A percentile compares a stretch with the other conserved stretches of the same genome.
Conservation (phyloP, 2,888 invertebrate species). For the Trilocha varians region DNA sequence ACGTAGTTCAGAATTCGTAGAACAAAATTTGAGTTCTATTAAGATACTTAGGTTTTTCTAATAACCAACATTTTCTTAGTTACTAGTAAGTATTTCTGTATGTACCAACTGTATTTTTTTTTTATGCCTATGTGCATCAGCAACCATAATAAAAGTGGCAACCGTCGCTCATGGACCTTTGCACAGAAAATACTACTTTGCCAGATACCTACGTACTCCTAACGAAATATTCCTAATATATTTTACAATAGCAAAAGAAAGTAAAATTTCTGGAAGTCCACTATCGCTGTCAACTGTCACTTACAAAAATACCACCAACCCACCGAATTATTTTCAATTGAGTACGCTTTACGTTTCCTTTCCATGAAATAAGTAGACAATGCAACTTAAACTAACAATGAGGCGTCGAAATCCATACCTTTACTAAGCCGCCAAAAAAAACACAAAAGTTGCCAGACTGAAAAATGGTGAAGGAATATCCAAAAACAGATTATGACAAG, state of each 20-base stretch:
- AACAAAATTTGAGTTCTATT: too few species aligned
- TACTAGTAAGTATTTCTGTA: too few species aligned
- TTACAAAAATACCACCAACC: conserved; percentile 52
- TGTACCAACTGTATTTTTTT: too few species aligned
- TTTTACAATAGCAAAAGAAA: conserved; percentile 34
- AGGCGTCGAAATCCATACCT: conserved; percentile 71
- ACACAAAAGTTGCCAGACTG: conserved; percentile 58
- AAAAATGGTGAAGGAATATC: conserved; percentile 60
- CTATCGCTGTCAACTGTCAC: conserved; percentile 49
- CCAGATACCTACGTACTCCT: not conserved
- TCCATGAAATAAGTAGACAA: conserved; percentile 51
- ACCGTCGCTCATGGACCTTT: too few species aligned
- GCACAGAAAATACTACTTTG: too few species aligned
- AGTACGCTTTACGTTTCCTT: conserved; percentile 52
- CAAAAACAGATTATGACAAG: conserved; percentile 71
- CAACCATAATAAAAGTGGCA: too few species aligned
- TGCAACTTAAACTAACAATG: conserved; percentile 57
- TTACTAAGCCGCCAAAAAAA: conserved; percentile 43
- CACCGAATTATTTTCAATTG: conserved; percentile 41
- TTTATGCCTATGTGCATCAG: too few species aligned
- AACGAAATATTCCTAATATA: conserved; percentile 13
- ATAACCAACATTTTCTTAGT: too few species aligned
- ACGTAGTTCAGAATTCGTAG: too few species aligned
- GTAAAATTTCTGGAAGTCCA: conserved; percentile 40
- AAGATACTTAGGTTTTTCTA: too few species aligned